Evolutionary conservation across 2,888 invertebrate genomes (phyloP).

Genomic region (Euplexia lucipara): DNA sequence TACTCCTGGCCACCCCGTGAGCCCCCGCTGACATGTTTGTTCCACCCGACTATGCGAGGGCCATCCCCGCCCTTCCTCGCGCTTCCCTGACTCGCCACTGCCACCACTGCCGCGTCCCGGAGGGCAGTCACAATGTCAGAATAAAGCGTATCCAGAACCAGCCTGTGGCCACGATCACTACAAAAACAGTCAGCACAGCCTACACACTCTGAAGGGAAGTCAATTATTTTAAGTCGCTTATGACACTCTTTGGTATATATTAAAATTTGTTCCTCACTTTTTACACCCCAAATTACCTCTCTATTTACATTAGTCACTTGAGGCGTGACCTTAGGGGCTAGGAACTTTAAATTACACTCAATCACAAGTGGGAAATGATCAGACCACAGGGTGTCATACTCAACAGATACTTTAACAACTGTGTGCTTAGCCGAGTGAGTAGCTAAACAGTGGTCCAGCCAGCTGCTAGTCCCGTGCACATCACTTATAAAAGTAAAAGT

Average conservation of each 20-base stretch:
- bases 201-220: not conserved
- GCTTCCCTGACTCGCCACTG: not conserved
- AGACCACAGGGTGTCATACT: too few relatives aligned
- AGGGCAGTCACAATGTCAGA: not conserved
- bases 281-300: not conserved
- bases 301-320: not conserved
- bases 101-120: not conserved
- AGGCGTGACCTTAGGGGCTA: not conserved
- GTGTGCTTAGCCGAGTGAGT: slow-evolving; percentile 3
- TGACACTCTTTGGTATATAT: not conserved
- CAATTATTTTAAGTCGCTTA: not conserved
- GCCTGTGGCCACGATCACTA: not conserved
- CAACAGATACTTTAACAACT: not conserved
- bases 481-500: slow-evolving; percentile 7
- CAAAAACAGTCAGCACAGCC: too few relatives aligned
- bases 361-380: too few relatives aligned
- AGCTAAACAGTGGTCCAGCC: slow-evolving; percentile 4
- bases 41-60: not conserved
- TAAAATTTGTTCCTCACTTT: not conserved
- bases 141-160: not conserved
- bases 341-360: not conserved
- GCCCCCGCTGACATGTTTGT: too few relatives aligned
- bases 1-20: too few relatives aligned
- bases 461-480: not conserved
- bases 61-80: not conserved